phyloP scores from a whole-genome alignment of 2,113 vertebrate genomes.

The Salvelinus namaycush region DNA sequence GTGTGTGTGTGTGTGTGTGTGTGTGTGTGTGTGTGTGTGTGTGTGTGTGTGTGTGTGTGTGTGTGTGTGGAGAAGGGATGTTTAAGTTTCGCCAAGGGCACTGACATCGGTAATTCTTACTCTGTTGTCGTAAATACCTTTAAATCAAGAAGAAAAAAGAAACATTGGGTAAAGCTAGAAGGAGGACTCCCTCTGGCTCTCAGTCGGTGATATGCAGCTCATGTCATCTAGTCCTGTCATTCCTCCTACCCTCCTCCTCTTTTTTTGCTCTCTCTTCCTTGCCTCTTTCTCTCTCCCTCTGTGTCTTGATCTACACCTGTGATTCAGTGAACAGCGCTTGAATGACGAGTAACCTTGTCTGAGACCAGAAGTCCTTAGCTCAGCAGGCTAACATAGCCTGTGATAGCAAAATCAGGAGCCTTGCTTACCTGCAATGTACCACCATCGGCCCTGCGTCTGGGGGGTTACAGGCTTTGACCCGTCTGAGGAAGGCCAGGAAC shows the following conservation, averaged over 20 bases:
- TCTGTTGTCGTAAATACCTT: constrained; percentile 46
- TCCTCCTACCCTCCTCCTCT: neutral
- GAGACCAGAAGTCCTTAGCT: neutral
- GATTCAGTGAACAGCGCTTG: neutral
- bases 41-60: constrained; percentile 17
- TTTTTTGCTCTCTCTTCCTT: neutral
- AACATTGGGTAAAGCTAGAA: constrained; percentile 30
- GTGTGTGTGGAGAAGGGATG: constrained; percentile 38
- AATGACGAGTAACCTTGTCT: neutral
- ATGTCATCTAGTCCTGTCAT: neutral
- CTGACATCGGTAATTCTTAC: constrained; percentile 50
- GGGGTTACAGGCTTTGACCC: constrained; percentile 97
- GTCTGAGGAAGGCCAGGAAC: constrained; percentile 92
- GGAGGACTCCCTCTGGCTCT: constrained; percentile 33
- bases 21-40: constrained; percentile 25
- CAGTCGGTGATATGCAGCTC: constrained; percentile 2
- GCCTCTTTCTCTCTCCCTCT: neutral
- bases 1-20: constrained; percentile 16
- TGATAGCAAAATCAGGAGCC: too few species aligned
- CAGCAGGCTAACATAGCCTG: neutral
- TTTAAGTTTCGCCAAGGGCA: constrained; percentile 49
- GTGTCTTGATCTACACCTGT: too few species aligned
- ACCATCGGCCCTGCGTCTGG: constrained; percentile 98
- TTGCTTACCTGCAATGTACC: constrained; percentile 94
- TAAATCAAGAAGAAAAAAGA: constrained; percentile 27